Base-by-base conservation (phyloP, 2,888 invertebrate species). In the Crioceris asparagi region DNA sequence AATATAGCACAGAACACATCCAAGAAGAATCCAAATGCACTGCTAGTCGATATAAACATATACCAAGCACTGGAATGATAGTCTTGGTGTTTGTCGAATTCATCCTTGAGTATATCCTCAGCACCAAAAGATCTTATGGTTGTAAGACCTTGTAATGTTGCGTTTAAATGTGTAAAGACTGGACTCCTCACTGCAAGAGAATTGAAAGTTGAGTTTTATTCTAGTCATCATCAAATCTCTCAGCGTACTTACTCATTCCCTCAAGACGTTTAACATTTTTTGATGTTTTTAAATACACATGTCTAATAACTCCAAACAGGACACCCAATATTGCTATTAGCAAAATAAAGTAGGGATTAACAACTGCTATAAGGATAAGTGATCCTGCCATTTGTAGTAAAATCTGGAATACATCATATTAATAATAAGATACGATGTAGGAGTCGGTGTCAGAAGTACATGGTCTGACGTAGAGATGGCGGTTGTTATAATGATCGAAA, bases 161-260 rank as follows among this genome's bases (percentile, higher is more conserved):
- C 79, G 54, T 79, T 83, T 23, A 90, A 65, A 59, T 88, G 87
- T 1, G 83, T 75, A 58, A 85, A 88, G 0, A 90, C 81, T 1
- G 90, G 90, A 54, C 86, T 85, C 38, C 85, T 74, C 48, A 83
- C 87, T 87, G 66, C 35, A 58, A 46, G 33, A 30, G 51, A 36
- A 35, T 39, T 36, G 17, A n/a, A 19, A 11, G 2, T n/a, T 32
- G 15, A 36, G 3, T 14, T 26, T 3, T 12, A 3, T 15, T 26
- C 5, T 26, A 29, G 4, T 18, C 26, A 7, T 11, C 12, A 5
- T n/a, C 11, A 25, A 25, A 25, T 25, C 15, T 8, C 12, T 11
- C 5, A 18, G n/a, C 16, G 5, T 38, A 63, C 75, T 70, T 62
- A 78, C 78, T 75, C 48, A 75, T 73, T 53, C 76, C 77, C 64